phyloP scores from a whole-genome alignment of 2,888 invertebrate genomes.

The Acanthococcus lagerstroemiae region DNA sequence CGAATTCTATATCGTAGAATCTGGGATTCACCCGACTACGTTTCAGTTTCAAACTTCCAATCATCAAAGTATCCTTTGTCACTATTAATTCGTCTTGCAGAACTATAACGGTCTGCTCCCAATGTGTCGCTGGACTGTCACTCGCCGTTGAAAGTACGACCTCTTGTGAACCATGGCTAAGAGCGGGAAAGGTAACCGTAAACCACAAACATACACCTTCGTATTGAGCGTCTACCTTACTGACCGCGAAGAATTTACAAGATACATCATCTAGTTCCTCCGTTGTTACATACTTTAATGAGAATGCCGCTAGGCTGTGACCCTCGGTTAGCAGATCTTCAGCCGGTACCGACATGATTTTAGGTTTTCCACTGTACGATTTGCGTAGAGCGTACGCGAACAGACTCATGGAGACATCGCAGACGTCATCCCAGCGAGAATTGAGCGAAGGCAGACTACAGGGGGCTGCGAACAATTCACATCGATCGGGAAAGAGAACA shows the following conservation, averaged over 20 bases:
- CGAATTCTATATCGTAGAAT: conserved; percentile 58
- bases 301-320: conserved; percentile 56
- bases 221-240: conserved; percentile 49
- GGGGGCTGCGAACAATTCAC: conserved; percentile 55
- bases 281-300: conserved; percentile 52
- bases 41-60: conserved; percentile 55
- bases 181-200: conserved; percentile 58
- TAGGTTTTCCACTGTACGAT: conserved; percentile 55
- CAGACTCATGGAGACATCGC: conserved; percentile 65
- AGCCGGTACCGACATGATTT: conserved; percentile 49
- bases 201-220: conserved; percentile 66
- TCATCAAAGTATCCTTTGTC: conserved; percentile 54
- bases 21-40: conserved; percentile 46
- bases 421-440: conserved; percentile 60
- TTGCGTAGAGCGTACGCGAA: conserved; percentile 51
- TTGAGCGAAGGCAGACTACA: conserved; percentile 54
- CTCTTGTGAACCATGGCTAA: conserved; percentile 30
- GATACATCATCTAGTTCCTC: conserved; percentile 52
- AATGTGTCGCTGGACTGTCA: conserved; percentile 51
- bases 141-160: conserved; percentile 51
- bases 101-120: conserved; percentile 66
- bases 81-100: conserved; percentile 55
- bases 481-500: conserved; percentile 63
- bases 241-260: conserved; percentile 52
- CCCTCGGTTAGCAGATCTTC: conserved; percentile 53